Evolutionary conservation across 2,888 invertebrate genomes (phyloP).

Genomic region (Ormyrus rosae): DNA sequence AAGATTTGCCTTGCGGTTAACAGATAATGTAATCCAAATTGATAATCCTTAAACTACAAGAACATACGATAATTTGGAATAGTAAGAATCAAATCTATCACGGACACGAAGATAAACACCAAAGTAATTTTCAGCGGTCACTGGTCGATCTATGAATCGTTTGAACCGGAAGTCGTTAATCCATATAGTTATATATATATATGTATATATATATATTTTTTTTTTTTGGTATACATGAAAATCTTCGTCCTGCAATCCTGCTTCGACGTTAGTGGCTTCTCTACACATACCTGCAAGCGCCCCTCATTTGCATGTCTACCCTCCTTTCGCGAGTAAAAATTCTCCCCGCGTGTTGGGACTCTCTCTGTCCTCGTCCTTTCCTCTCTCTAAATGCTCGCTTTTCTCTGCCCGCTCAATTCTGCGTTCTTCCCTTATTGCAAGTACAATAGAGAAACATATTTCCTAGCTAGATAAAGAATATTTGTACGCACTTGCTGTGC

Average conservation of each 20-base stretch:
- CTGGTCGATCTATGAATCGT: constrained; percentile 13
- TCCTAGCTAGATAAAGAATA: constrained; percentile 31
- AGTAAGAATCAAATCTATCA: not conserved
- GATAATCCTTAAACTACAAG: not conserved
- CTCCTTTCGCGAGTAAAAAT: constrained; percentile 10
- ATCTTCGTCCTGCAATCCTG: constrained; percentile 7
- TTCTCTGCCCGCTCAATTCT: not conserved
- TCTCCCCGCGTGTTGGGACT: not conserved
- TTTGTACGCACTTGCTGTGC: constrained; percentile 10
- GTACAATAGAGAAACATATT: constrained; percentile 40
- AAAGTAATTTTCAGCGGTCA: constrained; percentile 33
- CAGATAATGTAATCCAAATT: not conserved
- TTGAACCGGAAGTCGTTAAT: not conserved
- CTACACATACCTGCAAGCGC: not conserved
- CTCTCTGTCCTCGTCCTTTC: not conserved
- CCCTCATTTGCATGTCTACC: constrained; percentile 31
- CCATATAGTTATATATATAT: no score
- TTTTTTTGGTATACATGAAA: constrained; percentile 26
- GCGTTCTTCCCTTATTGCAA: not conserved
- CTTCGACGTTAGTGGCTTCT: no score
- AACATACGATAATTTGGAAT: not conserved
- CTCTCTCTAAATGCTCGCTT: not conserved
- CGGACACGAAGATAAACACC: constrained; percentile 7
- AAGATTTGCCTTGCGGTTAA: not conserved
- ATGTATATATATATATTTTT: not conserved